Evolutionary conservation across 2,113 vertebrate species (phyloP).

Genomic region (Catharus bicknelli): DNA sequence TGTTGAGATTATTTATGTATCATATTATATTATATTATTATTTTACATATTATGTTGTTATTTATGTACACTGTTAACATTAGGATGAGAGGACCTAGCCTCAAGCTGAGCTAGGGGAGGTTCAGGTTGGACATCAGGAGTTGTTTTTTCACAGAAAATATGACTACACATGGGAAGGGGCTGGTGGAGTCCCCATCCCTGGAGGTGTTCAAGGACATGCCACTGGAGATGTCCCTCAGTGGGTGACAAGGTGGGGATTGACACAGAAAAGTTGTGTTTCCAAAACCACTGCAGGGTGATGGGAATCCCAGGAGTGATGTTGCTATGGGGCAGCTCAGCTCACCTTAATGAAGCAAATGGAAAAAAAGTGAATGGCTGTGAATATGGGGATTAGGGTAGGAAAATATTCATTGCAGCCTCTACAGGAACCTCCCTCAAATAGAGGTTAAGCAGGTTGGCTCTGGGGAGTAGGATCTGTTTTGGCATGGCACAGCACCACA

Average conservation of each 20-base stretch:
- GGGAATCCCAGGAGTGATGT: not conserved
- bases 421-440: not conserved
- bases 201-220: not conserved
- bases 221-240: not conserved
- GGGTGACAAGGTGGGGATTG: no score
- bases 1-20: not conserved
- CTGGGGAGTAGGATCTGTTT: not conserved
- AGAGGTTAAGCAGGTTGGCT: not conserved
- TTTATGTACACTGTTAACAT: not conserved
- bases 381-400: not conserved
- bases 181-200: not conserved
- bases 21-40: no score
- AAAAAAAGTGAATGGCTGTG: not conserved
- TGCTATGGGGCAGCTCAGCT: not conserved
- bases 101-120: no score
- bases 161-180: not conserved
- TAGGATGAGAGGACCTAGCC: not conserved
- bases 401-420: not conserved
- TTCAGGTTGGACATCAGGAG: not conserved
- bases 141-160: not conserved
- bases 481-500: accelerated
- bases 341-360: not conserved
- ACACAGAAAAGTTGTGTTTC: not conserved
- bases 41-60: not conserved
- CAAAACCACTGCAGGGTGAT: not conserved